phyloP scores from a whole-genome alignment of 2,113 vertebrate species.

The Lanius ludovicianus region DNA sequence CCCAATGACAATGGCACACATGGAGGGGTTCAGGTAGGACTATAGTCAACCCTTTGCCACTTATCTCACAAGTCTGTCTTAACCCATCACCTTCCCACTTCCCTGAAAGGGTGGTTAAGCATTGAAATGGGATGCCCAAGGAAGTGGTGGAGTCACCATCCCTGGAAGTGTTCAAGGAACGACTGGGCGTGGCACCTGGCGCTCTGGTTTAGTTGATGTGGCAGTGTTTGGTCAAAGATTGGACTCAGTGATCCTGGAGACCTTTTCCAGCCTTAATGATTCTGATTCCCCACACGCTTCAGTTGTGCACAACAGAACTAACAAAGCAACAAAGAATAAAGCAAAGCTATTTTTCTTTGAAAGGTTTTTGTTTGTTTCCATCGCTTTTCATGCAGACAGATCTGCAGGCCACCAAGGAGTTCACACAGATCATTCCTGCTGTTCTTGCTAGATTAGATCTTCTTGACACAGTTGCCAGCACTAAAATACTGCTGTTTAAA shows the following conservation, averaged over 20 bases:
- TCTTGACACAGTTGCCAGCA: not conserved
- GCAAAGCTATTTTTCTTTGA: not conserved
- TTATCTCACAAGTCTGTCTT: not conserved
- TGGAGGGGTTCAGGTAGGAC: not conserved
- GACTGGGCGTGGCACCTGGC: not conserved
- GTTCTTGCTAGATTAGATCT: not conserved
- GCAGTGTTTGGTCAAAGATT: not conserved
- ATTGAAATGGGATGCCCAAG: not conserved
- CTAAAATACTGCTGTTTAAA: not conserved
- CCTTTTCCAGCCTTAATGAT: not conserved
- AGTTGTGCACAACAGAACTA: not conserved
- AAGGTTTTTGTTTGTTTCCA: not conserved
- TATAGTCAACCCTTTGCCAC: not conserved
- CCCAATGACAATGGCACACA: not conserved
- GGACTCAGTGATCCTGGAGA: not conserved
- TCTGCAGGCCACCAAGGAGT: not conserved
- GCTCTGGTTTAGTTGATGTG: not conserved
- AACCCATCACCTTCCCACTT: not conserved
- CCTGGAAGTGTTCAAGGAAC: not conserved
- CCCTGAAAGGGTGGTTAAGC: not conserved
- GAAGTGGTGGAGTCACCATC: not conserved
- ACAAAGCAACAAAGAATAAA: not conserved
- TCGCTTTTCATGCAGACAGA: not conserved
- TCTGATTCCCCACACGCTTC: not conserved
- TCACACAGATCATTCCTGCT: not conserved